These are phyloP conservation scores for Tonatia bakeri DNA, from an alignment of 2,113 vertebrate species.

Conservation along the genomic window DNA sequence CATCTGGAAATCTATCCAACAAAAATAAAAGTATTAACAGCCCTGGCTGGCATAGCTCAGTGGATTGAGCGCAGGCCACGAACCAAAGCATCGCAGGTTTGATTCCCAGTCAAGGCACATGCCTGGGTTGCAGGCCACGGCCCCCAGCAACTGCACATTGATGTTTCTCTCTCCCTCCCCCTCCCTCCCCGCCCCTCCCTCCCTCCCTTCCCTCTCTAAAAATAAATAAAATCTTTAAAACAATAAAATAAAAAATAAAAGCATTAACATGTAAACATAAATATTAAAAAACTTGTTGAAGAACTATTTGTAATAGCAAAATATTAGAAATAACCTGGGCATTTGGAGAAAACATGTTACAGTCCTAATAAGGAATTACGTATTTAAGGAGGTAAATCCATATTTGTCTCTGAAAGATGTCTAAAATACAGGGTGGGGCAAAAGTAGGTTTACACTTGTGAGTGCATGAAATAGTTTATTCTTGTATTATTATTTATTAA, in stretches of 20 bases:
- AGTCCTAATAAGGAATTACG: background rate
- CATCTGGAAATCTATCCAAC: conserved; percentile 10
- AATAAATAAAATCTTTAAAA: too few relatives aligned
- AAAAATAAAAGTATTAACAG: background rate
- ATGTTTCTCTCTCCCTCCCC: too few relatives aligned
- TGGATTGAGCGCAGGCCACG: too few relatives aligned
- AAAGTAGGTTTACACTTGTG: background rate
- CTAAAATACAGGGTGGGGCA: background rate
- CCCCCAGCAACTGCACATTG: too few relatives aligned
- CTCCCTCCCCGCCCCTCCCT: too few relatives aligned
- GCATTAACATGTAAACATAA: background rate
- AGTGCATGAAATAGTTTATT: too few relatives aligned
- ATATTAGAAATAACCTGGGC: background rate
- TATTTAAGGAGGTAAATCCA: background rate
- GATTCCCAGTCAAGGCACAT: too few relatives aligned
- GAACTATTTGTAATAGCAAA: background rate
- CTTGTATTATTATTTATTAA: too few relatives aligned
- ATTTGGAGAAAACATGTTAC: background rate
- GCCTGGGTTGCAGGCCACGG: too few relatives aligned
- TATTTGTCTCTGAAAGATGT: background rate
- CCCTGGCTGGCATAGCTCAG: too few relatives aligned
- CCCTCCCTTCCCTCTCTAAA: too few relatives aligned
- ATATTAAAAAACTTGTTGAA: background rate
- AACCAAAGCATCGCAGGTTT: too few relatives aligned
- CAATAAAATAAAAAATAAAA: background rate